Percentiles rank a stretch among this genome's conserved stretches.
Conservation (phyloP, 2,797 vertebrate species). For the Tauraco hartlaubi region DNA sequence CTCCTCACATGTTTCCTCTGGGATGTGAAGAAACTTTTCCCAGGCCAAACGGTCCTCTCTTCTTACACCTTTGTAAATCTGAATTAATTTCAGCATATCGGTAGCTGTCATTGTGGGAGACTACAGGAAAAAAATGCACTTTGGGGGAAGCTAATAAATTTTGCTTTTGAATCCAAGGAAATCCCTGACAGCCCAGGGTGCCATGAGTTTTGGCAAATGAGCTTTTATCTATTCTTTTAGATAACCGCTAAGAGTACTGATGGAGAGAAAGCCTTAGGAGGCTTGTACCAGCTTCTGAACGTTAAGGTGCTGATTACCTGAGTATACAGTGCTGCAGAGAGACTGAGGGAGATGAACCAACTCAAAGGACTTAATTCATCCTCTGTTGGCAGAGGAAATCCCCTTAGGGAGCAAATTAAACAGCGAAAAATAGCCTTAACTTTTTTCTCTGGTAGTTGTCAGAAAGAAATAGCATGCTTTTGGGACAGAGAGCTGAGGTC, state of each 20-base stretch:
- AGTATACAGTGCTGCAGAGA: neutral
- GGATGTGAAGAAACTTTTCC: neutral
- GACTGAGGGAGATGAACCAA: neutral
- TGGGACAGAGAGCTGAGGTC: neutral
- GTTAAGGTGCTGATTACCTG: neutral
- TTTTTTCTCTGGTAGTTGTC: neutral
- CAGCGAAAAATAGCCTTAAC: neutral
- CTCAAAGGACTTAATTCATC: neutral
- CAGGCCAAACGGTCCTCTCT: neutral
- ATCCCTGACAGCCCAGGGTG: neutral
- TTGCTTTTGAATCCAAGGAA: neutral
- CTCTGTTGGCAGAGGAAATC: neutral
- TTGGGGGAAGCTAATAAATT: neutral
- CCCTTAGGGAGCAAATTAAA: neutral
- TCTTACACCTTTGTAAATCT: neutral
- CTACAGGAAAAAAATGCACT: neutral
- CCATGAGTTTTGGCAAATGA: neutral
- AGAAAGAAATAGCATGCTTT: neutral
- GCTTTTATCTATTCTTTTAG: neutral
- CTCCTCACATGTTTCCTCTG: neutral
- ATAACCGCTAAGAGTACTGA: neutral
- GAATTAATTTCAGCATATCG: neutral
- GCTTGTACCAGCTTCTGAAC: neutral
- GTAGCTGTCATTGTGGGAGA: neutral
- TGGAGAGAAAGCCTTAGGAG: neutral